These are phyloP conservation scores for Melanocharis versteri DNA, from an alignment of 2,113 vertebrate genomes.

Conservation along the genomic window DNA sequence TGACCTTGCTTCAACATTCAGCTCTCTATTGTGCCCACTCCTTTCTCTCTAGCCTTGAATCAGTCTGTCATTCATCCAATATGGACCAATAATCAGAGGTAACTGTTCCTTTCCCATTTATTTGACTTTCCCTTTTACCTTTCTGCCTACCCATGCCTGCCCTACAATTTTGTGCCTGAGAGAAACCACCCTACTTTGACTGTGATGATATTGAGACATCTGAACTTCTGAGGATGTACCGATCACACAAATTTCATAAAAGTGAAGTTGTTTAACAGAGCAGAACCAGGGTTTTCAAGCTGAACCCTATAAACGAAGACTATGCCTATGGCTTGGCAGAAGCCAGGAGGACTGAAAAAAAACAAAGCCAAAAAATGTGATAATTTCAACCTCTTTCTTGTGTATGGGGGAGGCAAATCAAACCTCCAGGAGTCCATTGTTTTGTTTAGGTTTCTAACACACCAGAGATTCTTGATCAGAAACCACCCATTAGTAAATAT, in stretches of 20 bases:
- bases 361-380: fast-evolving
- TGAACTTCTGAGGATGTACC: not conserved
- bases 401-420: not conserved
- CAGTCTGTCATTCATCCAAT: not conserved
- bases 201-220: not conserved
- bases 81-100: not conserved
- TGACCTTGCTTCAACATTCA: not conserved
- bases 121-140: not conserved
- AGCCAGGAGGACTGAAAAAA: not conserved
- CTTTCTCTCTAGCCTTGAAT: not conserved
- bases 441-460: not conserved
- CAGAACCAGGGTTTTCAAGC: not conserved
- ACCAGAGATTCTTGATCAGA: not conserved
- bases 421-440: not conserved
- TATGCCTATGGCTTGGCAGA: not conserved
- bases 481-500: not conserved
- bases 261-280: not conserved
- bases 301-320: not conserved
- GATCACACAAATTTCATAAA: not conserved
- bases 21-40: not conserved
- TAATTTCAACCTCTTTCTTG: not conserved
- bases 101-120: not conserved
- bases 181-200: not conserved
- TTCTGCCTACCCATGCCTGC: not conserved
- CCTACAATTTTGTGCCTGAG: not conserved